These are phyloP conservation scores for Muscicapa striata DNA, from an alignment of 2,797 vertebrate genomes.

Conservation along the genomic window DNA sequence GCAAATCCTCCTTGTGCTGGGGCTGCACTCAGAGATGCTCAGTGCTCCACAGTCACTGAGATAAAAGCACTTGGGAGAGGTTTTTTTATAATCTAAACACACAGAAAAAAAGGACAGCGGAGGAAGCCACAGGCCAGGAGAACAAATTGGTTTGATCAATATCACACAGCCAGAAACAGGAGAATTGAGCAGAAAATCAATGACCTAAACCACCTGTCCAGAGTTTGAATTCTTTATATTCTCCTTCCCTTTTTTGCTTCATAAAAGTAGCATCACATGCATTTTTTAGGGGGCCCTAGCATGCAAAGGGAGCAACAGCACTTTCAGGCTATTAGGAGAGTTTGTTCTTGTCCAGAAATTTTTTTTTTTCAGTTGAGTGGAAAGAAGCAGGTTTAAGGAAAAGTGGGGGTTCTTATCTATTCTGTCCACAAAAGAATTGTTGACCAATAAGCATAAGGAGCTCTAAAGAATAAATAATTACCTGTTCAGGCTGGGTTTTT, in stretches of 20 bases:
- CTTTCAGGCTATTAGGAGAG: not conserved
- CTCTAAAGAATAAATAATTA: not conserved
- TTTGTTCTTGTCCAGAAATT: not conserved
- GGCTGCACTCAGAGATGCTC: not conserved
- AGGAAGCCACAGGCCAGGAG: not conserved
- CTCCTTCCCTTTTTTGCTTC: not conserved
- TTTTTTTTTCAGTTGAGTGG: not conserved
- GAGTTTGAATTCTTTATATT: not conserved
- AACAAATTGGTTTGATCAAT: constrained; percentile 8
- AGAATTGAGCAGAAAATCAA: not conserved
- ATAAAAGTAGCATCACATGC: not conserved
- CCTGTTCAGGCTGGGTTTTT: not conserved
- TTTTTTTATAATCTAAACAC: not conserved
- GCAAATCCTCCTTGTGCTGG: not conserved
- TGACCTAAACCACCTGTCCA: not conserved
- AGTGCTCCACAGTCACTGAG: not conserved
- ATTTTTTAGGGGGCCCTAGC: not conserved
- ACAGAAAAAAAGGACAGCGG: not conserved
- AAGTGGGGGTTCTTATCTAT: not conserved
- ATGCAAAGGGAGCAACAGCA: not conserved
- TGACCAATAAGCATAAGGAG: not conserved
- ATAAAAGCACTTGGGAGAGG: not conserved
- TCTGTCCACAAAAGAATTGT: not conserved
- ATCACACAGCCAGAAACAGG: not conserved
- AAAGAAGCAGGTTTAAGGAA: not conserved